Conservation (phyloP, 2,888 invertebrate genomes). For the Eilema griseolum region DNA sequence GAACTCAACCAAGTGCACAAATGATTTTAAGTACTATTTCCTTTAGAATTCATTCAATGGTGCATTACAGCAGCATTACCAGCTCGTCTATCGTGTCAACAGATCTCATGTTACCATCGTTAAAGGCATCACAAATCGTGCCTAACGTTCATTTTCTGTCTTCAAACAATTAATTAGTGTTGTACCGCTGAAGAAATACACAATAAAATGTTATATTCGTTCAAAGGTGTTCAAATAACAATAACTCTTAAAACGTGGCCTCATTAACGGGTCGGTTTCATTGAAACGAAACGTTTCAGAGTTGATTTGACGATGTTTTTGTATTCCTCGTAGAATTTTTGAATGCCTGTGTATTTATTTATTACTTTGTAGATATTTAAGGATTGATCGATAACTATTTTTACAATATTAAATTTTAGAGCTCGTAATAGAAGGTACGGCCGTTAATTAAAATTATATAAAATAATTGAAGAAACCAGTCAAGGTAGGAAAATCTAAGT, state of each 20-base stretch:
- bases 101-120: conserved; percentile 40
- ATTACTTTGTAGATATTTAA: background rate
- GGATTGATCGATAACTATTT: too few species aligned
- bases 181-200: conserved; percentile 35
- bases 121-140: conserved; percentile 35
- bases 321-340: conserved; percentile 56
- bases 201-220: conserved; percentile 45
- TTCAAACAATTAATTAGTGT: conserved; percentile 37
- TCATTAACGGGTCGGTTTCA: conserved; percentile 65
- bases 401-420: too few species aligned
- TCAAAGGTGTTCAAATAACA: conserved; percentile 43
- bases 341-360: conserved; percentile 6
- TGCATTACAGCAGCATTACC: background rate
- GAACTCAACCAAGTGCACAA: background rate
- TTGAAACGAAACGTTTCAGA: conserved; percentile 50
- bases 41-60: background rate
- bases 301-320: conserved; percentile 79
- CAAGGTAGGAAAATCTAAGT: too few species aligned
- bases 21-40: background rate
- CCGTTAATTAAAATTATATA: too few species aligned
- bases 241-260: conserved; percentile 72
- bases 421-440: too few species aligned
- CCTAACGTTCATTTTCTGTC: conserved; percentile 31
- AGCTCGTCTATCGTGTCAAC: conserved; percentile 30
- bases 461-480: too few species aligned